Base-by-base conservation (phyloP, 2,113 vertebrate genomes). In the Sterna hirundo region DNA sequence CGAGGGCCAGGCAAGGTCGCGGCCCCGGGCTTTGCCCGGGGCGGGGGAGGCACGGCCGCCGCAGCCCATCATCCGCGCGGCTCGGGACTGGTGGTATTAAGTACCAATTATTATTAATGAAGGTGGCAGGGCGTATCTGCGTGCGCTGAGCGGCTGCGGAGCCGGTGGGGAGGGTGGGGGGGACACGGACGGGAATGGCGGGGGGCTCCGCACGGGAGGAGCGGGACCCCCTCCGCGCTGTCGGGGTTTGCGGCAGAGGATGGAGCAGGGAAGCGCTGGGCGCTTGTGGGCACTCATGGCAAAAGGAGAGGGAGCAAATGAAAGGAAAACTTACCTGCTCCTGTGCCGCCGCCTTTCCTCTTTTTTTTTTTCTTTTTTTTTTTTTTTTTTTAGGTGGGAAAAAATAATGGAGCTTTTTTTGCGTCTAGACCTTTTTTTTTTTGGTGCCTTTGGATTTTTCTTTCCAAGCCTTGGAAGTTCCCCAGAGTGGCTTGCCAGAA, bases 341-440 rank as follows among this genome's bases (percentile, higher is more conserved):
- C 49, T 49, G 0, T 34, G 34, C 72, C 2, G 8, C 40, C 6
- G 16, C 27, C 55, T 89, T 40, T 34, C 25, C 3, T 12, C 15
- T 38, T 4, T 15, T 4, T 26, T 3, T 30, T 0, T 12, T 1
- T 2, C 1, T 6, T 7, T 7, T 8, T 25, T 13, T 5, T 4
- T 23, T 23, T 40, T 8, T 34, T 58, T 60, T n/a, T 29, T 47
- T 11, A 17, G 15, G 10, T 23, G 27, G n/a, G 14, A 34, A 51
- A 55, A 61, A 61, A 77, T 9, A 57, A 17, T 9, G 9, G 14
- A n/a, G 19, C 15, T 44, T 42, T 80, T 52, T 55, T 15, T 38
- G 2, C 88, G 38, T n/a, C 80, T 86, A 60, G 46, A 51, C 64
- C 20, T 42, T 17, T 69, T 14, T n/a, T 75, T 42, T 78, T 64